Base-by-base conservation (phyloP, 2,888 invertebrate genomes). In the Eupeodes latifasciatus region DNA sequence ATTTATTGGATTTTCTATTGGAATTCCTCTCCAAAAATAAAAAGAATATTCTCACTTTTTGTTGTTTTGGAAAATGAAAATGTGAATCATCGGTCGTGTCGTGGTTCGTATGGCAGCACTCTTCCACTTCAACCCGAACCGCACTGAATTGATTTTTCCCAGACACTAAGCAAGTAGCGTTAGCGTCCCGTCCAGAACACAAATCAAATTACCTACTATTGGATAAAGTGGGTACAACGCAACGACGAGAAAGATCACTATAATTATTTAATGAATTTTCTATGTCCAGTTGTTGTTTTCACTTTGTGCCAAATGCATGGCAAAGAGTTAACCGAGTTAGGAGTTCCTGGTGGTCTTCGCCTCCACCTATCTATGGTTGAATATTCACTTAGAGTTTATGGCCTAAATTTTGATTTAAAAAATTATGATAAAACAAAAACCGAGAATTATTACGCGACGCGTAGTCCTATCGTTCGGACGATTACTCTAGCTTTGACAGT, bases 121-220 rank as follows among this genome's bases (percentile, higher is more conserved):
- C 27, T 27, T 27, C 27, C 27, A 27, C 59, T 27, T 49, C 51
- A 74, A 67, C 62, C 67, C 62, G 44, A 74, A 67, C 69, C 67
- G 69, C 75, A 78, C 59, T 61, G 80, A 87, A 87, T 87, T 87
- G 87, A 87, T 87, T 87, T 87, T 87, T 87, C 87, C 87, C 80
- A 72, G 84, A 67, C 75, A 74, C 61, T 12, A 14, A 19, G 12
- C 53, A 49, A 4, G 27, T 27, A 27, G 27, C 27, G 27, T 27
- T 67, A 51, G 57, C 40, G 40, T 40, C 40, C 40, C 57, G 71
- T 71, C 71, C 27, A 59, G 6, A 59, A 59, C 59, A 72, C 59
- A 59, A 72, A 59, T 71, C 40, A 72, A 59, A 72, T 57, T 59
- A 47, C 27, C 12, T 16, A 16, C 3, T 66, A 12, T 69, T 36